Base-by-base conservation (phyloP, 2,113 vertebrate species). In the Sebastes schlegelii region DNA sequence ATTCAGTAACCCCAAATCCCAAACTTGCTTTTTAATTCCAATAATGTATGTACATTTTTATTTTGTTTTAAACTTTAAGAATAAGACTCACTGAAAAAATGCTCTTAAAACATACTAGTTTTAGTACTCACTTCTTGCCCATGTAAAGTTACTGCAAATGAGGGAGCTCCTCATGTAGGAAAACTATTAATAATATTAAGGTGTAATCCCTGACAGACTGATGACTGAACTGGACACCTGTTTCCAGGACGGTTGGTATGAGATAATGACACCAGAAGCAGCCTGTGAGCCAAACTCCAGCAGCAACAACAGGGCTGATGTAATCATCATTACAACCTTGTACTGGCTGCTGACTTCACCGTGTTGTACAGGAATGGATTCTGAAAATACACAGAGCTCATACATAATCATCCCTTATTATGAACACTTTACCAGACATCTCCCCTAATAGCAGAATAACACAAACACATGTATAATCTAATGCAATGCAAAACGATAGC, bases 211-310 rank as follows among this genome's bases (percentile, higher is more conserved):
- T 67, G 77, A 64, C 49, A 78, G 76, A 75, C 80, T 84, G 77
- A n/a, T 57, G 80, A 82, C 60, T 77, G 67, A 87, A 86, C 64
- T 23, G 42, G 71, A 91, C 82, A 82, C 74, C 74, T 78, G 65
- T 84, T 79, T 86, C 63, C 61, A 67, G 8, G 55, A 58, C 48
- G 34, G 42, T 79, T 52, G 9, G 42, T 63, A 19, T 45, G 40
- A 86, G 70, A 81, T 79, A 84, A 76, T 79, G 80, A 85, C 64
- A 77, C 48, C 17, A 16, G 43, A 17, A 66, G 16, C 23, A 58
- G 65, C 34, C n/a, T 8, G 12, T 0, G 21, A 74, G 61, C 61
- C 13, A 16, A 19, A 43, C 11, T 77, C 11, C 42, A 26, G 49
- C 74, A 70, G 13, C 40, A 48, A 51, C 64, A 68, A 16, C 82